Evolutionary conservation across 92 coral and sea anemone species (phyloP).

Genomic region (Parazoanthus swiftii): DNA sequence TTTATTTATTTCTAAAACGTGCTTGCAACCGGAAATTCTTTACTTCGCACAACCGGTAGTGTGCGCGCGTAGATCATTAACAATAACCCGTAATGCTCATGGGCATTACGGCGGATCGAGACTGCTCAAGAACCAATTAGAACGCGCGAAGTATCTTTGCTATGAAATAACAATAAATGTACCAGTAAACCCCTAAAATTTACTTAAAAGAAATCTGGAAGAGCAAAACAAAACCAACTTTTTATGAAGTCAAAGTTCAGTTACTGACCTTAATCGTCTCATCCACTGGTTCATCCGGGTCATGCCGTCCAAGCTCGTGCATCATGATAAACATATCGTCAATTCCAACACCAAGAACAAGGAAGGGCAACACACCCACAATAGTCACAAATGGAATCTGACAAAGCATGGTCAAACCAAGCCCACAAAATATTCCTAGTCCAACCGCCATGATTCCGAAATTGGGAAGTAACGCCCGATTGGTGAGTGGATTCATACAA

Average conservation of each 20-base stretch:
- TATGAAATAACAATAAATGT: no score
- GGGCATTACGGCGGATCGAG: no score
- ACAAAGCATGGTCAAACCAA: conserved; percentile 63
- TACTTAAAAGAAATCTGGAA: no score
- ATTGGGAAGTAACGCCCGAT: conserved; percentile 68
- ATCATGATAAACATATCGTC: conserved; percentile 74
- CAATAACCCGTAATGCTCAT: no score
- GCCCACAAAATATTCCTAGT: conserved; percentile 60
- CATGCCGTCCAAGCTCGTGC: conserved; percentile 71
- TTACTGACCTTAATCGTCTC: conserved; percentile 40
- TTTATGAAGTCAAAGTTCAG: background rate
- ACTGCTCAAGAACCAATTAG: no score
- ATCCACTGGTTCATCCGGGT: conserved; percentile 40
- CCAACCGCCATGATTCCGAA: conserved; percentile 62
- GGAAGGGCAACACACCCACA: conserved; percentile 68
- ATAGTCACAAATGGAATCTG: conserved; percentile 66
- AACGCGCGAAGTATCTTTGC: no score
- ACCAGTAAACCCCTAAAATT: no score
- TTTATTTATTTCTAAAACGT: no score
- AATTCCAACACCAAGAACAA: conserved; percentile 72
- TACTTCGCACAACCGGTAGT: no score
- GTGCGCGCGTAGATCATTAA: no score
- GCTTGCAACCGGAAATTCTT: no score
- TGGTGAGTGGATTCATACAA: conserved; percentile 62
- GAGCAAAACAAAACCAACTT: no score